Conservation (phyloP, 2,113 vertebrate genomes). For the Podarcis cretensis region DNA sequence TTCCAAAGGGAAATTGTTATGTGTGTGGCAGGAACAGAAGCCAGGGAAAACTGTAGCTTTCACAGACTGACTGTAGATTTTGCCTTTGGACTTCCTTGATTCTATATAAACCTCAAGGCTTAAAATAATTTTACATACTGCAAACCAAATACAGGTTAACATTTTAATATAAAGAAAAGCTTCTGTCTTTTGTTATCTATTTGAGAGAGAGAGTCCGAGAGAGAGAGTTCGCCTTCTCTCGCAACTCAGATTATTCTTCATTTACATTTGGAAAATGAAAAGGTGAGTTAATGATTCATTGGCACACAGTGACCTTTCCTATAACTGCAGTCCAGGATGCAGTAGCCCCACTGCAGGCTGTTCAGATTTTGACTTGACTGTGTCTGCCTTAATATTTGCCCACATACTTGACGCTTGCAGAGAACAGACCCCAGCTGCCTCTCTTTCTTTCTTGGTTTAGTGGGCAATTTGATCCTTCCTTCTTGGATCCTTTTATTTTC, state of each 20-base stretch:
- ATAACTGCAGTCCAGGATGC: slow-evolving; percentile 76
- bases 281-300: slow-evolving; percentile 92
- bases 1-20: neutral
- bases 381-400: slow-evolving; percentile 78
- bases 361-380: slow-evolving; percentile 57
- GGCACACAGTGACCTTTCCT: slow-evolving; percentile 82
- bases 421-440: slow-evolving; percentile 79
- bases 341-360: slow-evolving; percentile 59
- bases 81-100: neutral
- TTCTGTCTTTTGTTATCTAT: slow-evolving; percentile 43
- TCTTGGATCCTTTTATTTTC: slow-evolving; percentile 75
- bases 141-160: slow-evolving; percentile 13
- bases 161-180: slow-evolving; percentile 43
- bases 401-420: slow-evolving; percentile 78
- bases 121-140: neutral
- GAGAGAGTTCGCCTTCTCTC: slow-evolving; percentile 44
- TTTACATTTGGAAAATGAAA: slow-evolving; percentile 77
- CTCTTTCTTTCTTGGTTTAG: slow-evolving; percentile 74
- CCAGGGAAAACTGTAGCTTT: neutral
- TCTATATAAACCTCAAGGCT: slow-evolving; percentile 33
- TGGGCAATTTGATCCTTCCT: slow-evolving; percentile 77
- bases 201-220: slow-evolving; percentile 17
- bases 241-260: slow-evolving; percentile 68
- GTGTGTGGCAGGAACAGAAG: neutral
- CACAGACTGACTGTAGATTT: slow-evolving; percentile 30